Percentiles rank a stretch among this genome's conserved stretches.
Conservation (phyloP, 2,113 vertebrate species). For the Alexandromys fortis region DNA sequence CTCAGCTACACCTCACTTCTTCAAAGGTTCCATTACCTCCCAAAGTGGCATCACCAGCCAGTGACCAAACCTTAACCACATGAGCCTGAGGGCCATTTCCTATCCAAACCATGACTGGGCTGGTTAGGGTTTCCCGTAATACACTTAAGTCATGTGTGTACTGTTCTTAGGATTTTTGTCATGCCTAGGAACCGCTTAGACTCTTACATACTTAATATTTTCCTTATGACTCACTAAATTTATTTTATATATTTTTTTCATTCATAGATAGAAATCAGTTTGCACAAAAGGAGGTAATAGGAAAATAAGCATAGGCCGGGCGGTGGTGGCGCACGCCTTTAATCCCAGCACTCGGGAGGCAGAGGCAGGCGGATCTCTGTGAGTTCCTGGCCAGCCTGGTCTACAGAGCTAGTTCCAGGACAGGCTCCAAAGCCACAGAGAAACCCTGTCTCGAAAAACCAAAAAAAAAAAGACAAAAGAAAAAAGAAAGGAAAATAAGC, state of each 20-base stretch:
- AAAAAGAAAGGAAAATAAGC: neutral
- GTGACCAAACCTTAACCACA: neutral
- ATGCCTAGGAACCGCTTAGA: neutral
- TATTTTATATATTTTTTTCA: neutral
- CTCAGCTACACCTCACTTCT: neutral
- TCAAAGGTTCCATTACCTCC: neutral
- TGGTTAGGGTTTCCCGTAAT: neutral
- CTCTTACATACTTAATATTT: constrained; percentile 1
- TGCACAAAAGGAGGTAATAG: neutral
- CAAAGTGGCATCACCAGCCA: neutral
- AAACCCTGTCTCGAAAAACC: no score
- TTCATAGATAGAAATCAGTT: neutral
- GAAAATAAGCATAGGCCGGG: neutral
- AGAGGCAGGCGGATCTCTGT: no score
- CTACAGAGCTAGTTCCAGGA: no score
- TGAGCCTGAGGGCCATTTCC: neutral
- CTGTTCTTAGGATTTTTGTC: neutral
- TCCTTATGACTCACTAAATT: neutral
- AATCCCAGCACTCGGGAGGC: no score
- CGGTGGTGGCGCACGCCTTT: no score
- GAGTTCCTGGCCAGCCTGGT: no score
- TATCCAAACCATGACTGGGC: neutral
- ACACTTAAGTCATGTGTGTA: neutral
- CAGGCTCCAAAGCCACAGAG: no score
- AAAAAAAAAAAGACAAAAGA: no score